Percentiles rank a stretch among this genome's conserved stretches.
phyloP scores from a whole-genome alignment of 2,888 invertebrate genomes.

The Drosophila sordidula region DNA sequence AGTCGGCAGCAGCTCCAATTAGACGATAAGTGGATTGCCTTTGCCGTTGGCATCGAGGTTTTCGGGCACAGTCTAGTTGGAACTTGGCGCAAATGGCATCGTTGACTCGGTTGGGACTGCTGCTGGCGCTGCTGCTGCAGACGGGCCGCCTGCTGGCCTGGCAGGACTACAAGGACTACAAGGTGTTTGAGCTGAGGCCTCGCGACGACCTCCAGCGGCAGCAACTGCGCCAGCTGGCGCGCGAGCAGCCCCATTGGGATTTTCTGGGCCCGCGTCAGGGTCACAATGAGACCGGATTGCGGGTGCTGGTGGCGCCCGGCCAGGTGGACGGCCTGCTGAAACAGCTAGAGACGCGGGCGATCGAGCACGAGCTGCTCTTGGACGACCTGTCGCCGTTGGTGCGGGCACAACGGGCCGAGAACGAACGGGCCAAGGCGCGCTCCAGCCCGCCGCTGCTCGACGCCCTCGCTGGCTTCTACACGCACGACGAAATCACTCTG shows the following conservation, averaged over 20 bases:
- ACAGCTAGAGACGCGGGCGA: conserved; percentile 21
- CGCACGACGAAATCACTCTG: conserved; percentile 85
- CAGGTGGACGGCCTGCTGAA: conserved; percentile 23
- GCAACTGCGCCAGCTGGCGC: conserved; percentile 22
- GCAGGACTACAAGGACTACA: conserved; percentile 65
- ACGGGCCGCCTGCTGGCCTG: conserved; percentile 37
- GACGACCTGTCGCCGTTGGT: conserved; percentile 62
- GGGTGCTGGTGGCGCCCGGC: conserved; percentile 64
- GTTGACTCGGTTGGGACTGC: conserved; percentile 1
- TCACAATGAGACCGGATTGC: conserved; percentile 29
- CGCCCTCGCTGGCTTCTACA: conserved; percentile 62
- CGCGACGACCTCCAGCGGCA: conserved; percentile 20
- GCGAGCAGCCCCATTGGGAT: conserved; percentile 41
- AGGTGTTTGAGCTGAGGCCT: conserved; percentile 54
- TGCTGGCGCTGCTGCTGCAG: conserved; percentile 36
- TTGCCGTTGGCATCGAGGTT: conserved; percentile 13
- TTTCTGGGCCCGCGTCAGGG: conserved; percentile 29
- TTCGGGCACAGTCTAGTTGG: conserved; percentile 31
- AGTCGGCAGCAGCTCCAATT: conserved; percentile 67
- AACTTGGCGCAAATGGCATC: conserved; percentile 42
- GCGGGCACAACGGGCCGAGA: conserved; percentile 54
- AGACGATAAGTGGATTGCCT: conserved; percentile 57
- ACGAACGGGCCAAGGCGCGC: conserved; percentile 40
- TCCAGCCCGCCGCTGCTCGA: conserved; percentile 41
- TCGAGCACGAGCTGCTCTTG: conserved; percentile 55